phyloP scores from a whole-genome alignment of 2,113 vertebrate species.

The Ptilorrhoa leucosticta region DNA sequence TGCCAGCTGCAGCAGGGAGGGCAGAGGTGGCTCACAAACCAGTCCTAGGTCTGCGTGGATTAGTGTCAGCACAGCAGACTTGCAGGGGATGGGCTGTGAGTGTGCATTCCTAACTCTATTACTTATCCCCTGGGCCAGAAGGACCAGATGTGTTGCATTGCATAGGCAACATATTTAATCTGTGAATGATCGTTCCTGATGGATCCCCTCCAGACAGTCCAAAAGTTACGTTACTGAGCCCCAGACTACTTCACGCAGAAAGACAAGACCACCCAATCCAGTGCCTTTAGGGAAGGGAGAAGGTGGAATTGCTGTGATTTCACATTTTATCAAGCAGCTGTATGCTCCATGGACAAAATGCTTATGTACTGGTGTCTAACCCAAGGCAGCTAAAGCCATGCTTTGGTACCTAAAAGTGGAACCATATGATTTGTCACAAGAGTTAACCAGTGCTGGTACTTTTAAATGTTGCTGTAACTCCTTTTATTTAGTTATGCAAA shows the following conservation, averaged over 20 bases:
- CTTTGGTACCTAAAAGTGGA: not conserved
- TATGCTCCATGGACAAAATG: not conserved
- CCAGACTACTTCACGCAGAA: not conserved
- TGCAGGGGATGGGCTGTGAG: not conserved
- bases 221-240: not conserved
- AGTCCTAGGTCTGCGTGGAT: not conserved
- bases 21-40: not conserved
- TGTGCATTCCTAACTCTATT: not conserved
- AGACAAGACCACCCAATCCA: conserved; percentile 2
- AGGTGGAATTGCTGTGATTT: not conserved
- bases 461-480: not conserved
- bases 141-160: conserved; percentile 27
- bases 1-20: not conserved
- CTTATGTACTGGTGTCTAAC: not conserved
- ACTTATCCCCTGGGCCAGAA: not conserved
- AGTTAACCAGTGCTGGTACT: not conserved
- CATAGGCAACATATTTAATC: not conserved
- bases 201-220: not conserved
- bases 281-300: not conserved
- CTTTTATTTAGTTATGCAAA: not conserved
- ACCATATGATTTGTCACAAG: not conserved
- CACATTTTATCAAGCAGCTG: not conserved
- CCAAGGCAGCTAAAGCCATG: not conserved
- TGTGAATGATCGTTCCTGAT: conserved; percentile 13
- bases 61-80: not conserved